phyloP scores from a whole-genome alignment of 2,113 vertebrate species.

The Leucopsar rothschildi region DNA sequence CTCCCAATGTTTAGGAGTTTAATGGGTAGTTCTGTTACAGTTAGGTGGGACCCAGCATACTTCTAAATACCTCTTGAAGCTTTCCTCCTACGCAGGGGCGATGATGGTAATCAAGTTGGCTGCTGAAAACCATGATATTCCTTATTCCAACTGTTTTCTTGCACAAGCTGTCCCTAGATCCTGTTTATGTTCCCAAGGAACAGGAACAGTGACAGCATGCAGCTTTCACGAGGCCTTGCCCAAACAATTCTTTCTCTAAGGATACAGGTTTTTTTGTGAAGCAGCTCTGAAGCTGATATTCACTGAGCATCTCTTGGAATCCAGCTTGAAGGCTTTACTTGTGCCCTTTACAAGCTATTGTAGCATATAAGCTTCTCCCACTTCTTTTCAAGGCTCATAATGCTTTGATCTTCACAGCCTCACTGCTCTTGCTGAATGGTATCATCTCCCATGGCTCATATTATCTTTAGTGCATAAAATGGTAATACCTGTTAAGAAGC shows the following conservation, averaged over 20 bases:
- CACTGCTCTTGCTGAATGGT: constrained; percentile 38
- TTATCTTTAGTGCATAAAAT: constrained; percentile 69
- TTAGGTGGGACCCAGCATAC: constrained; percentile 25
- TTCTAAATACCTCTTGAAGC: constrained; percentile 55
- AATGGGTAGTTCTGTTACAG: not conserved
- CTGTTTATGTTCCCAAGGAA: constrained; percentile 71
- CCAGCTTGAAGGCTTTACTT: constrained; percentile 29
- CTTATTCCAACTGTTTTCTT: constrained; percentile 68
- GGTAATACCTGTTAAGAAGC: constrained; percentile 63
- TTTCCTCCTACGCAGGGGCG: constrained; percentile 30
- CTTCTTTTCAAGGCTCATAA: constrained; percentile 49
- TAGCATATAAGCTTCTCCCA: constrained; percentile 11
- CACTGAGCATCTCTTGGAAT: constrained; percentile 22
- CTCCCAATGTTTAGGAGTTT: not conserved
- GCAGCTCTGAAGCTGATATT: constrained; percentile 32
- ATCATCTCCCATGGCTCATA: constrained; percentile 68
- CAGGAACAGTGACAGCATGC: constrained; percentile 68
- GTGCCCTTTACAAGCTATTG: constrained; percentile 3
- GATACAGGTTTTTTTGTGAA: constrained; percentile 1
- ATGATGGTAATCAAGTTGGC: constrained; percentile 58
- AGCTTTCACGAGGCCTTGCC: constrained; percentile 59
- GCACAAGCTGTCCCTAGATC: constrained; percentile 70
- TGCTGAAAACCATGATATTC: constrained; percentile 61
- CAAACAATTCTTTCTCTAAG: constrained; percentile 53
- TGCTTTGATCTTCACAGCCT: constrained; percentile 50